These are phyloP conservation scores for Nasonovia ribisnigri DNA, from an alignment of 2,888 invertebrate genomes.

Conservation along the genomic window DNA sequence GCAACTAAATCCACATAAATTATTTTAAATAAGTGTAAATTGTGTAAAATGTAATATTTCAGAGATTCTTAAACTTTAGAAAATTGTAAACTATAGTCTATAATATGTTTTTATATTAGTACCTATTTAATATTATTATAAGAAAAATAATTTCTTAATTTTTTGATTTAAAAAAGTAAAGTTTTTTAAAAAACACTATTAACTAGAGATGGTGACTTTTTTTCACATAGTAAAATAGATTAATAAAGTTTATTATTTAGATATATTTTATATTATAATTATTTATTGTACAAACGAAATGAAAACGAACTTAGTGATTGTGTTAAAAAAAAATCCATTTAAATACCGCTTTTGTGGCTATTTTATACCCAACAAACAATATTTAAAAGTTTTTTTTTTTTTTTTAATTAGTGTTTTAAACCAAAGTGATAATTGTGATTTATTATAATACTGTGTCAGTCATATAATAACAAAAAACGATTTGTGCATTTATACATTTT, in stretches of 20 bases:
- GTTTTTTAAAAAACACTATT: constrained; percentile 1
- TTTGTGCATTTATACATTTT: not conserved
- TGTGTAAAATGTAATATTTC: not conserved
- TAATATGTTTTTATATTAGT: not conserved
- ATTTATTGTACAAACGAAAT: not conserved
- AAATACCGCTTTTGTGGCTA: not conserved
- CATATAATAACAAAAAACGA: not conserved
- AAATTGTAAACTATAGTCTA: not conserved
- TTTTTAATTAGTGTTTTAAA: constrained; percentile 16
- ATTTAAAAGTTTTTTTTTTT: constrained; percentile 31
- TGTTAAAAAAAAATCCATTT: constrained; percentile 7
- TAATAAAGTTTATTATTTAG: not conserved
- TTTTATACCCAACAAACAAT: not conserved
- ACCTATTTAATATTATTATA: not conserved
- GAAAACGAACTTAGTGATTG: not conserved
- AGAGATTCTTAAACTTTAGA: not conserved
- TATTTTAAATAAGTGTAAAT: not conserved
- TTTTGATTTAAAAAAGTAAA: not conserved
- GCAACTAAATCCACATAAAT: not conserved
- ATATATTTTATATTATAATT: not conserved
- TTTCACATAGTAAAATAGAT: not conserved
- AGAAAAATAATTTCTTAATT: not conserved
- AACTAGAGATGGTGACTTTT: not conserved
- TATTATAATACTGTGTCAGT: constrained; percentile 24
- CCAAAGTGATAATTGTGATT: constrained; percentile 37